A percentile compares a stretch with the other conserved stretches of the same genome.
Conservation (phyloP, 2,113 vertebrate species). For the Pyrgilauda ruficollis region DNA sequence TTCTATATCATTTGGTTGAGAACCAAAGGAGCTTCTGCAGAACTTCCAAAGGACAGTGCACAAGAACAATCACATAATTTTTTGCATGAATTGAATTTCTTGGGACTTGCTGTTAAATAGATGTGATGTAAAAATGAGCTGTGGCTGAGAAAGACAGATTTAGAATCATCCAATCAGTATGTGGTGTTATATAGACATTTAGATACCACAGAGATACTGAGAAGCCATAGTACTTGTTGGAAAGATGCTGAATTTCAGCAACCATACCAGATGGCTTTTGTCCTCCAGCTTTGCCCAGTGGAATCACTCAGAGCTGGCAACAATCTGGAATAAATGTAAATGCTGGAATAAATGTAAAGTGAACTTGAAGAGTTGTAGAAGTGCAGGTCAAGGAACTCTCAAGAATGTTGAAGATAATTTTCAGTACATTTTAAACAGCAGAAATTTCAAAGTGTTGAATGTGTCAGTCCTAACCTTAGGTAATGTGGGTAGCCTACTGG, state of each 20-base stretch:
- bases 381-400: not conserved
- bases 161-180: not conserved
- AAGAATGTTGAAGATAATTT: not conserved
- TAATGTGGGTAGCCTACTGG: not conserved
- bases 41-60: not conserved
- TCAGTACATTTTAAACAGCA: not conserved
- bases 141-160: not conserved
- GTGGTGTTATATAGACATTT: not conserved
- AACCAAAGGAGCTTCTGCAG: not conserved
- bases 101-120: not conserved
- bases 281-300: not conserved
- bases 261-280: not conserved
- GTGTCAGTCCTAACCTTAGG: not conserved
- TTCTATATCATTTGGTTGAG: not conserved
- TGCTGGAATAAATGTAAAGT: not conserved
- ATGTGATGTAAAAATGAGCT: not conserved
- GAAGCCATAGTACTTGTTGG: not conserved
- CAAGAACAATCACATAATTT: not conserved
- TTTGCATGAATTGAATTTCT: not conserved
- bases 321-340: not conserved
- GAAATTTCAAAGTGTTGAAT: not conserved
- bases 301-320: not conserved
- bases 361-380: not conserved
- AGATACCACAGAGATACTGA: not conserved
- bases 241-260: not conserved